phyloP scores from a whole-genome alignment of 2,797 vertebrate species.

The Notolabrus celidotus region DNA sequence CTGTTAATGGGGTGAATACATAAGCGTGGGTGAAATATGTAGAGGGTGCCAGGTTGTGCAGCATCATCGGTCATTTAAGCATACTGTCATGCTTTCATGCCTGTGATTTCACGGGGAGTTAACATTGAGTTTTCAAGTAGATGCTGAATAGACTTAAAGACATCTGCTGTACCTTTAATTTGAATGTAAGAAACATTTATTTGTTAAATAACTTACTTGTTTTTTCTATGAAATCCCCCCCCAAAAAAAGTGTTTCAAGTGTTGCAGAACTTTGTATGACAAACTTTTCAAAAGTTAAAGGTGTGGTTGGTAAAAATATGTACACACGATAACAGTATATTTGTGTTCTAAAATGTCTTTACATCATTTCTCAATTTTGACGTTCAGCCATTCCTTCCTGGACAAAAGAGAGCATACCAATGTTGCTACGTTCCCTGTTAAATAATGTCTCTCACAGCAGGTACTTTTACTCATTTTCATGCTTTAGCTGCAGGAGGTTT shows the following conservation, averaged over 20 bases:
- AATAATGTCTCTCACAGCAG: conserved; percentile 2
- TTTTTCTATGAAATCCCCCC: no score
- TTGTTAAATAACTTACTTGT: not conserved
- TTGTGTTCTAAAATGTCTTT: no score
- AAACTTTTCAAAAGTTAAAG: no score
- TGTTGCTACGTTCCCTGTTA: not conserved
- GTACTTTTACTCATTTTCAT: not conserved
- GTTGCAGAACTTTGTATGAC: no score
- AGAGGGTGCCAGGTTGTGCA: not conserved
- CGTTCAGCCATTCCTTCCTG: no score
- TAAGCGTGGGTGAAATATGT: not conserved
- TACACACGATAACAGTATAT: no score
- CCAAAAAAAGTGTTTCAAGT: no score
- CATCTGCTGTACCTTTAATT: not conserved
- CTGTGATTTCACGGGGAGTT: not conserved
- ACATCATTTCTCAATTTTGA: no score
- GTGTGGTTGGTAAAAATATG: no score
- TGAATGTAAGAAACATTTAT: not conserved
- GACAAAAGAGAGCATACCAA: no score
- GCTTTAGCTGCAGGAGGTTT: not conserved
- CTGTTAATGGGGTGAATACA: not conserved
- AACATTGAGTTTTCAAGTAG: not conserved
- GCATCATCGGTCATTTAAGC: not conserved
- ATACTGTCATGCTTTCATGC: not conserved
- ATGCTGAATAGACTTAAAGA: not conserved